A percentile compares a stretch with the other conserved stretches of the same genome.
These are phyloP conservation scores for Emys orbicularis DNA, from an alignment of 2,797 vertebrate genomes.

Conservation along the genomic window DNA sequence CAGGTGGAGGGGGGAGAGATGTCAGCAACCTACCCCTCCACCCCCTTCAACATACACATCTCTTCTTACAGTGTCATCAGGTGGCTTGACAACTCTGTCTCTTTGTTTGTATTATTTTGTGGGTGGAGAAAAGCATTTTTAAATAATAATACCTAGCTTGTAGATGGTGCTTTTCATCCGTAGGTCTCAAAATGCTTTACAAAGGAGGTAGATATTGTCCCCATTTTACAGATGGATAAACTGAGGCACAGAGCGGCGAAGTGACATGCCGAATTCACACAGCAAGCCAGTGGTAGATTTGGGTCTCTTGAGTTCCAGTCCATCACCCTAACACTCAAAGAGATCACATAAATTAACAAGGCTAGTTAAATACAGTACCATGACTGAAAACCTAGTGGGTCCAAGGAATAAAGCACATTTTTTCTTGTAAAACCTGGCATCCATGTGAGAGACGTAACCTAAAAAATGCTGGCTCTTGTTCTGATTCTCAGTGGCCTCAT, in stretches of 20 bases:
- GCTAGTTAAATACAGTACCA: background rate
- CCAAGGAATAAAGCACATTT: background rate
- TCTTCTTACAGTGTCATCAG: background rate
- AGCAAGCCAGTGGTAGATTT: background rate
- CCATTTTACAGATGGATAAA: background rate
- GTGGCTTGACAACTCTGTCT: background rate
- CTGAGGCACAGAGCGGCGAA: background rate
- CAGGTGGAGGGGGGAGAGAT: background rate
- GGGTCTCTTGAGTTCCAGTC: background rate
- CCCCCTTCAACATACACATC: background rate
- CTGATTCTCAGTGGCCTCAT: background rate
- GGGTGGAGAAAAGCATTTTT: background rate
- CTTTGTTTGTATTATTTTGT: background rate
- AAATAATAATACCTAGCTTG: background rate
- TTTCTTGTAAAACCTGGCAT: background rate
- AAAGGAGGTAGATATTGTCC: background rate
- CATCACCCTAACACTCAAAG: background rate
- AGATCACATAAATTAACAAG: background rate
- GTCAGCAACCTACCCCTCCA: background rate
- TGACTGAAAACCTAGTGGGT: background rate
- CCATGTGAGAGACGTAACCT: background rate
- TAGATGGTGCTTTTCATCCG: background rate
- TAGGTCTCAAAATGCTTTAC: background rate
- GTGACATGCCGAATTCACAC: background rate
- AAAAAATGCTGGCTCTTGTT: background rate